These are phyloP conservation scores for Cyclina sinensis DNA, from an alignment of 1,140 invertebrate genomes.

Conservation along the genomic window DNA sequence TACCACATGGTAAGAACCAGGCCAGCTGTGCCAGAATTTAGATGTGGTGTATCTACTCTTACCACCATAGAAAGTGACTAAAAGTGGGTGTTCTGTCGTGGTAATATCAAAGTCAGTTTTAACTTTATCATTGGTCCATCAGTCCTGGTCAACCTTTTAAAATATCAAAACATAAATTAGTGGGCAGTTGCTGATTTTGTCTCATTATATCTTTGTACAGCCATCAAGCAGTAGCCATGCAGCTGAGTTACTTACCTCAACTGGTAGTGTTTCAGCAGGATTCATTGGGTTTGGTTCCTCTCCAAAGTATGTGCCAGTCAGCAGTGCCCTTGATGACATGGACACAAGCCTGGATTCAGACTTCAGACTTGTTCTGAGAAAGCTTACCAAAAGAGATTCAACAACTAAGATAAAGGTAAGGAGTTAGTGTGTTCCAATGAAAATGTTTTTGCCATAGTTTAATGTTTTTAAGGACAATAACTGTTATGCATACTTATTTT, in stretches of 20 bases:
- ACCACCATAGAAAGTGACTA: no score
- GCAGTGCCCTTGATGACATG: constrained; percentile 82
- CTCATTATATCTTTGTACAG: constrained; percentile 87
- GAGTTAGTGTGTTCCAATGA: no score
- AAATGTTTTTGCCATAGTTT: no score
- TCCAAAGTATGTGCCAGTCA: constrained; percentile 89
- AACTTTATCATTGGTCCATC: no score
- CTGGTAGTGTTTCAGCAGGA: constrained; percentile 81
- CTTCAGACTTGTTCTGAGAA: constrained; percentile 87
- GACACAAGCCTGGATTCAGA: constrained; percentile 86
- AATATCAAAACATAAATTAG: no score
- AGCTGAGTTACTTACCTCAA: constrained; percentile 90
- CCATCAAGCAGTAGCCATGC: constrained; percentile 94
- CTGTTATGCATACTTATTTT: no score
- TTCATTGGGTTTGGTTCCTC: constrained; percentile 91
- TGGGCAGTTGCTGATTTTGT: not conserved
- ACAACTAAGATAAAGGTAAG: constrained; percentile 94
- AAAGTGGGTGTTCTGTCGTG: not conserved
- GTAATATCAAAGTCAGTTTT: no score
- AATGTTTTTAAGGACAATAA: no score
- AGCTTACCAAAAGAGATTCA: constrained; percentile 93
- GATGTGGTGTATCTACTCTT: not conserved
- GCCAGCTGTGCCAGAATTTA: no score
- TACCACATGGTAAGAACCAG: no score
- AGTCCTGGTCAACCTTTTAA: no score